Evolutionary conservation across 1,140 invertebrate genomes (phyloP).

Genomic region (Micrasema longulum): DNA sequence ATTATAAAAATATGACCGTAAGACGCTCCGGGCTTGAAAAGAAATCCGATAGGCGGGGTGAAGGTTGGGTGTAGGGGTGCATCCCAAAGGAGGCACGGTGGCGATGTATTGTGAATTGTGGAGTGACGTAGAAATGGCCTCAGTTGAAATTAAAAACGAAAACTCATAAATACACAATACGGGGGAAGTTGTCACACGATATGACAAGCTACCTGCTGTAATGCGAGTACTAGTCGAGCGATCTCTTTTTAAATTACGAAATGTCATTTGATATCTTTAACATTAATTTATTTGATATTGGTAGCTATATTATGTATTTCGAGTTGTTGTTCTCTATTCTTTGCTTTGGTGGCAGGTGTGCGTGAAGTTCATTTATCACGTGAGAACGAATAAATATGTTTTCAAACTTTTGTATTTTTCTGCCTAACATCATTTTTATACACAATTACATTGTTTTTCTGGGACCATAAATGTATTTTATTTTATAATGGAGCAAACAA

Average conservation of each 20-base stretch:
- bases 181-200: slow-evolving; percentile 44
- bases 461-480: no score
- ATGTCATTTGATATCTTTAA: slow-evolving; percentile 36
- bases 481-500: no score
- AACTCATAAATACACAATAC: slow-evolving; percentile 24
- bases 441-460: no score
- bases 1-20: no score
- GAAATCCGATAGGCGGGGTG: background rate
- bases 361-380: slow-evolving; percentile 4
- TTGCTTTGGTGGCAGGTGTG: slow-evolving; percentile 31
- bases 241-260: slow-evolving; percentile 43
- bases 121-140: no score
- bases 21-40: background rate
- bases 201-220: slow-evolving; percentile 51
- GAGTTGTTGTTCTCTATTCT: background rate
- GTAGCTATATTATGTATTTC: slow-evolving; percentile 9
- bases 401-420: background rate
- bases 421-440: no score
- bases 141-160: slow-evolving; percentile 27
- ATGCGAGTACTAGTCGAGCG: slow-evolving; percentile 39
- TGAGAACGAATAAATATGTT: slow-evolving; percentile 10
- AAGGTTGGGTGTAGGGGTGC: background rate
- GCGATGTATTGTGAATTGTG: no score
- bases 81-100: background rate
- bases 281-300: slow-evolving; percentile 23